Base-by-base conservation (phyloP, 2,888 invertebrate genomes). In the Syritta pipiens region DNA sequence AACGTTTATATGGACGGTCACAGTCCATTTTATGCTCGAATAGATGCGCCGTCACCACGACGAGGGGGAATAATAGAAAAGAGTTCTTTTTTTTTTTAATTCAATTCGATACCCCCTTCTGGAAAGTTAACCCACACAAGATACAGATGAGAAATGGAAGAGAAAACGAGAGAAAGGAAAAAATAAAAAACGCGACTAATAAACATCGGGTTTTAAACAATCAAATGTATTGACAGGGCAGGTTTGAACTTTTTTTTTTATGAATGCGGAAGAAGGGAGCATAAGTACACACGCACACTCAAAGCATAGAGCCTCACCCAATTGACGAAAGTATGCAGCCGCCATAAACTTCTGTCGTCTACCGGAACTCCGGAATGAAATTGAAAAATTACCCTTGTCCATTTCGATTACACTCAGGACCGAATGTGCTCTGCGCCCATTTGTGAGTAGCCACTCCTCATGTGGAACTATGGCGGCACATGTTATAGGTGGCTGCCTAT, bases 331-430 rank as follows among this genome's bases (percentile, higher is more conserved):
- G 49, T 28, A 30, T 49, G 51, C 49, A 19, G 49, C 40, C 28
- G 19, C 63, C n/a, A 65, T 37, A 42, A 51, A 63, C 60, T 68
- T 65, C 57, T 65, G 59, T 53, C 20, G 65, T 71, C 77, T 77
- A 77, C 77, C 77, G 77, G 77, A 77, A 77, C 77, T 76, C 30
- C 59, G 57, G 22, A 65, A 65, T 65, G 46, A 19, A 77, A 77
- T 77, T 77, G 77, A 46, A 77, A 77, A 77, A 77, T 77, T 77
- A 72, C 77, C 77, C 77, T 77, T 72, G 71, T 72, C 72, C 71
- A 77, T 65, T 42, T 51, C 48, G 62, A 62, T 57, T 35, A 57
- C 62, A 69, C 37, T 62, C 42, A 28, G 69, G 69, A 49, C 42
- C n/a, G n/a, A n/a, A n/a, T 19, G 26, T 37, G 19, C 26, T 53